Evolutionary conservation across 2,888 invertebrate genomes (phyloP), one percentile per base, ranked within the genome.

Genomic region (Drosophila rellima): DNA sequence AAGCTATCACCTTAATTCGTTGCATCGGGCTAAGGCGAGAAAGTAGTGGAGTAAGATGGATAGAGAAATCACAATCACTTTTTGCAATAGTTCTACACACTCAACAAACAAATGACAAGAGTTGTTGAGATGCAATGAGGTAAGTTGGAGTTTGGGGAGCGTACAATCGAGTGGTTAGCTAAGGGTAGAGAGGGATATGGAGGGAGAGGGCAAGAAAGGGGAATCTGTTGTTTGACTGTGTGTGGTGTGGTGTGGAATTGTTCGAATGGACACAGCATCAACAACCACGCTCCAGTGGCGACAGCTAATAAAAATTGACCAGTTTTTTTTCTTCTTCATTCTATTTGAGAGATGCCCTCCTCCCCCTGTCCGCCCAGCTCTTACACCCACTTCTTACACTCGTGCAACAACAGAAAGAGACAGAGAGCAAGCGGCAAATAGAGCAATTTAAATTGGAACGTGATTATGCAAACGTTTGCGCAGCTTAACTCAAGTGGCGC

Each of bases 401-500:
- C 33, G 20, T 11, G 23, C 42, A 31, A 20, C 17, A 39, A 42
- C 29, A 44, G n/a, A 7, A 7, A 48, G 17, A 44, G n/a, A 7
- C 7, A 48, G 17, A 45, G 48, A 44, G 10, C 23, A 47, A 37
- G 70, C 74, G 74, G 78, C 87, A 83, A 84, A 84, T 84, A 84
- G 84, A 84, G 87, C 84, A 84, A 84, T 84, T 88, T 85, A 80
- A 86, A 80, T 82, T 82, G 88, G 85, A 90, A 89, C 90, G 91
- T 90, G 90, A 85, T 90, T 83, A 80, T 89, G 89, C 91, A 89
- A 91, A 90, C 90, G 90, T 90, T 90, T 91, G 90, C 82, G 79
- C 80, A 90, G 90, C 90, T 90, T 91, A 90, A 89, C 90, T 91
- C 83, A 87, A 90, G 90, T 90, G 90, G 70, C 75, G 82, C 66